A percentile compares a stretch with the other conserved stretches of the same genome.
These are phyloP conservation scores for Sycophila texana DNA, from an alignment of 2,888 invertebrate species.

Conservation along the genomic window DNA sequence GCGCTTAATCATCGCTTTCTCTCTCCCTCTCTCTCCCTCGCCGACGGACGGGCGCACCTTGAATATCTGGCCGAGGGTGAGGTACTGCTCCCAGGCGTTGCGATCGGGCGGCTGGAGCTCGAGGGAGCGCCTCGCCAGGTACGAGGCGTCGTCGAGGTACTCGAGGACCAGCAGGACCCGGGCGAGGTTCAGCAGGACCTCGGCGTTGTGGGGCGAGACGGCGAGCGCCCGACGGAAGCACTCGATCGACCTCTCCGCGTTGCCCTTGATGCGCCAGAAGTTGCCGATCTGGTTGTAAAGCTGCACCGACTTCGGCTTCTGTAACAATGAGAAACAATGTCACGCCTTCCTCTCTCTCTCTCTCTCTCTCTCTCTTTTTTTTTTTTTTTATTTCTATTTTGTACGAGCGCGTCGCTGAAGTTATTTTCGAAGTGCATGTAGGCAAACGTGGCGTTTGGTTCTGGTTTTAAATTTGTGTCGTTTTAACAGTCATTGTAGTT, in stretches of 20 bases:
- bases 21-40: too few relatives aligned
- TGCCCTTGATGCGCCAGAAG: conserved; percentile 93
- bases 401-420: too few relatives aligned
- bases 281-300: conserved; percentile 94
- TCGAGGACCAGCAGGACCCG: conserved; percentile 90
- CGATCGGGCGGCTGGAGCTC: conserved; percentile 90
- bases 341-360: too few relatives aligned
- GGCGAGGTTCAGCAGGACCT: conserved; percentile 89
- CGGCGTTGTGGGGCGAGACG: conserved; percentile 91
- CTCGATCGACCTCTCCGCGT: conserved; percentile 90
- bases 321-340: neutral
- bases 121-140: conserved; percentile 88
- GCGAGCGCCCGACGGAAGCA: conserved; percentile 91
- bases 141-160: conserved; percentile 93
- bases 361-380: too few relatives aligned
- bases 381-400: too few relatives aligned
- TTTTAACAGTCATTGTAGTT: too few relatives aligned
- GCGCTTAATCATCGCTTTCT: too few relatives aligned
- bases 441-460: too few relatives aligned
- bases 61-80: conserved; percentile 93
- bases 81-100: conserved; percentile 94
- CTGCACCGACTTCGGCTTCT: conserved; percentile 89
- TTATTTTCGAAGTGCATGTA: too few relatives aligned
- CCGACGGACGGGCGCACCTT: conserved; percentile 75
- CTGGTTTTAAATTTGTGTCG: too few relatives aligned